Base-by-base conservation (phyloP, 2,113 vertebrate species). In the Ctenodactylus gundi region DNA sequence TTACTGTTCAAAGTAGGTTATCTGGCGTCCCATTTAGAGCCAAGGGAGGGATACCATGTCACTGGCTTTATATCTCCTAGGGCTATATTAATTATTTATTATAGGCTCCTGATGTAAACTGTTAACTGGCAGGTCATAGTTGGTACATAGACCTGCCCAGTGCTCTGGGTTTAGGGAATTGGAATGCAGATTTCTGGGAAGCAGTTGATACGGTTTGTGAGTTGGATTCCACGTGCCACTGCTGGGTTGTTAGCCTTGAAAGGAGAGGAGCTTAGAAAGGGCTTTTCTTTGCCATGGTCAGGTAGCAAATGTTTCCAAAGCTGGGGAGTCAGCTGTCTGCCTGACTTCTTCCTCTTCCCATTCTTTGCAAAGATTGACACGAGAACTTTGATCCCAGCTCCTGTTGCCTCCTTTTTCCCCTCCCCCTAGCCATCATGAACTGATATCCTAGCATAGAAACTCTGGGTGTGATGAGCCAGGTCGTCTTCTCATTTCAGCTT, bases 71-170 rank as follows among this genome's bases (percentile, higher is more conserved):
- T 94, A 94, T 97, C 97, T 98, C 98, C 98, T 96, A 97, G 84
- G 95, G 97, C 97, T 93, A 97, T 98, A 98, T 98, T 98, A 98
- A 98, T 98, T 98, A 98, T 98, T 98, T 98, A 98, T 98, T 97
- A 96, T 93, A 95, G 95, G 65, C 84, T 95, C 92, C 96, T 97
- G 97, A 98, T 97, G 97, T 96, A 98, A 98, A 98, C 97, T 97
- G 95, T 98, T 98, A 98, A 95, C 94, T 88, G 93, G 80, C 93
- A 96, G 96, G 96, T 96, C 97, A 96, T 75, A 65, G 96, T 97
- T 97, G 93, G 88, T 96, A 96, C 96, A 72, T 87, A 53, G 92
- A 75, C 92, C 93, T 91, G 68, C 88, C 81, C 68, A 4, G 65
- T 44, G 57, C 60, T 58, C 36, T 46, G 94, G 68, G 82, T 90